These are phyloP conservation scores for Rhodophaea formosa DNA, from an alignment of 2,888 invertebrate species.

Conservation along the genomic window DNA sequence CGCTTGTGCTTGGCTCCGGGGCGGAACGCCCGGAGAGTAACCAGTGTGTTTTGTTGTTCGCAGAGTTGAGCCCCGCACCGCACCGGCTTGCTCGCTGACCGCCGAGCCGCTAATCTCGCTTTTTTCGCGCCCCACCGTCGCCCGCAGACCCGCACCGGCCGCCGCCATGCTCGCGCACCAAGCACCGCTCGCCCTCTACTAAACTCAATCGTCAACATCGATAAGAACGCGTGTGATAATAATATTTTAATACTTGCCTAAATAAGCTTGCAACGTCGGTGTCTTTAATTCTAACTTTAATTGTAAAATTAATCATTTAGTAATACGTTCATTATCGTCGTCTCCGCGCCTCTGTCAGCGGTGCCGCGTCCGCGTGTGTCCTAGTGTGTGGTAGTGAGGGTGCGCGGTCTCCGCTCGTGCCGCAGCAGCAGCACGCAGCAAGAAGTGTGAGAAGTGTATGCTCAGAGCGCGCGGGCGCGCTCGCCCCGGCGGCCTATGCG, in stretches of 20 bases:
- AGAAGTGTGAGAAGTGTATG: constrained; percentile 62
- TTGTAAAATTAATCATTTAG: constrained; percentile 70
- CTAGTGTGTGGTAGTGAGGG: constrained; percentile 63
- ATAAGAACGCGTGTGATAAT: constrained; percentile 79
- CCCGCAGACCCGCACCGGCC: constrained; percentile 71
- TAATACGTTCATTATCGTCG: constrained; percentile 47
- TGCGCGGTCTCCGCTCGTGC: constrained; percentile 50
- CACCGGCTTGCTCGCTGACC: constrained; percentile 80
- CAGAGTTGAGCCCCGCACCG: constrained; percentile 80
- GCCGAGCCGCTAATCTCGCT: constrained; percentile 81
- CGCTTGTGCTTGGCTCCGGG: constrained; percentile 80
- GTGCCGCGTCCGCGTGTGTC: constrained; percentile 59
- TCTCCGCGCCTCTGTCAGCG: constrained; percentile 47
- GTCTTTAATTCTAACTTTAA: constrained; percentile 76
- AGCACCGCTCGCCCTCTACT: constrained; percentile 79
- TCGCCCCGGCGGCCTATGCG: constrained; percentile 73
- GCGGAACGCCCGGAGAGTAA: constrained; percentile 73
- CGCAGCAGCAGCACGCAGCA: constrained; percentile 39
- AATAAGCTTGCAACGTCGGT: constrained; percentile 80
- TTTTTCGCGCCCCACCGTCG: constrained; percentile 77
- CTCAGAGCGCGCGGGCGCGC: constrained; percentile 71
- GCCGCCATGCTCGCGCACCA: constrained; percentile 76
- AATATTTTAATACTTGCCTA: constrained; percentile 76
- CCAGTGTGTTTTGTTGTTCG: constrained; percentile 81
- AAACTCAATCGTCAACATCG: constrained; percentile 78